These are phyloP conservation scores for Poeciliopsis infans DNA, from an alignment of 2,797 vertebrate species.

Conservation along the genomic window DNA sequence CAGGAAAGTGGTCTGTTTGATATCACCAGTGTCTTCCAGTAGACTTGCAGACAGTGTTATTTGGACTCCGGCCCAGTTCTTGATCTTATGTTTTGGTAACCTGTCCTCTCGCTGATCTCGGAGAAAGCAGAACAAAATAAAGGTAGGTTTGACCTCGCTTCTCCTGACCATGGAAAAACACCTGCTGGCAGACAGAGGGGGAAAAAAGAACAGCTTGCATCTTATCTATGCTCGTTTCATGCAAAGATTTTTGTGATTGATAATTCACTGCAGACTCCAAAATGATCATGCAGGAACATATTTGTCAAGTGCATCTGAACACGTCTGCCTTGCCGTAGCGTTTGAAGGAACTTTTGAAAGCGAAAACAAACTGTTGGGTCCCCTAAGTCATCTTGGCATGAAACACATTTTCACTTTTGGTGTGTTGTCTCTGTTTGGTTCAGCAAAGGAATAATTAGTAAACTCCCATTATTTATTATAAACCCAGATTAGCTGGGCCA, in stretches of 20 bases:
- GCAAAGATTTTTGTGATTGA: background rate
- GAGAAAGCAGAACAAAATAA: slow-evolving; percentile 61
- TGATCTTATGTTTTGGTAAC: slow-evolving; percentile 66
- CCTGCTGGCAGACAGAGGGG: slow-evolving; percentile 35
- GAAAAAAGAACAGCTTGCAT: slow-evolving; percentile 28
- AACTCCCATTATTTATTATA: background rate
- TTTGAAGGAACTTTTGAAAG: background rate
- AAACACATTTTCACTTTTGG: background rate
- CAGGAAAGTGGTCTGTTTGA: slow-evolving; percentile 61
- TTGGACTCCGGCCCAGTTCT: slow-evolving; percentile 68
- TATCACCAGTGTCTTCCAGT: slow-evolving; percentile 57
- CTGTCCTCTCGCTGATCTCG: slow-evolving; percentile 53
- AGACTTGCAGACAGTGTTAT: slow-evolving; percentile 34
- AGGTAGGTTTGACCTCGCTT: slow-evolving; percentile 32
- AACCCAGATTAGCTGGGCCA: background rate
- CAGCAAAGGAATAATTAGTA: background rate
- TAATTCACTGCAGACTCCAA: background rate
- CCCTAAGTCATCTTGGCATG: background rate
- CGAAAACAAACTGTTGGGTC: background rate
- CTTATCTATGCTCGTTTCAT: background rate
- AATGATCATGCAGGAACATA: slow-evolving; percentile 21
- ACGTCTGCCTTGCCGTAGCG: background rate
- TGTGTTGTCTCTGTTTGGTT: background rate
- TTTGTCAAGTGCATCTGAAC: slow-evolving; percentile 21
- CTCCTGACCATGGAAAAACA: slow-evolving; percentile 44